These are phyloP conservation scores for Columba janthina DNA, from an alignment of 2,113 vertebrate genomes.

Conservation along the genomic window DNA sequence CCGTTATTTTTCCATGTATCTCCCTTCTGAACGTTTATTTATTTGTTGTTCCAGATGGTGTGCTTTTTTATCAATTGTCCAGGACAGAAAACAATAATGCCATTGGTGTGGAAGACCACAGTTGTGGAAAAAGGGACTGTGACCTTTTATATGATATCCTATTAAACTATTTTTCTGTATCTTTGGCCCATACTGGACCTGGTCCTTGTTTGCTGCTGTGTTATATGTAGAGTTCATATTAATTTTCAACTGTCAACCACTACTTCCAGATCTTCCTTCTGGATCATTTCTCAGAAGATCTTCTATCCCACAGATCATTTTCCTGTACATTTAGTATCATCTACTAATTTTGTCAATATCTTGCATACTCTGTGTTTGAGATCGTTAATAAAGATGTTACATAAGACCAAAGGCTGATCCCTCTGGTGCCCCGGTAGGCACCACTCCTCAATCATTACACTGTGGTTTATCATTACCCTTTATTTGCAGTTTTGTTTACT, in stretches of 20 bases:
- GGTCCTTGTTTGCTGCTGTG: not conserved
- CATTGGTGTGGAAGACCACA: not conserved
- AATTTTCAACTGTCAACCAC: not conserved
- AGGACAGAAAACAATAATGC: not conserved
- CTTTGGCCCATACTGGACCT: not conserved
- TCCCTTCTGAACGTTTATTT: not conserved
- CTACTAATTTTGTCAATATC: not conserved
- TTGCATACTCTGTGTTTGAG: not conserved
- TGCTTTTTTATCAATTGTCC: not conserved
- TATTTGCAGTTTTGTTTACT: not conserved
- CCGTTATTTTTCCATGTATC: not conserved
- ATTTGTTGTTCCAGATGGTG: not conserved
- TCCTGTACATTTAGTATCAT: not conserved
- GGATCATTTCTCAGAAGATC: not conserved
- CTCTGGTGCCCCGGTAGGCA: not conserved
- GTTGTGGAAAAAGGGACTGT: not conserved
- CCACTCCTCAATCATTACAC: not conserved
- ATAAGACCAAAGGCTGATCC: not conserved
- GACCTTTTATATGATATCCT: not conserved
- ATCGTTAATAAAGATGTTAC: not conserved
- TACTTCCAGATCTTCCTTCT: not conserved
- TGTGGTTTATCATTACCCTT: not conserved
- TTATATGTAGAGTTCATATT: not conserved
- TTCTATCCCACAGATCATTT: not conserved
- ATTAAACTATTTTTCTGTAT: not conserved